These are phyloP conservation scores for Macheiramphus alcinus DNA, from an alignment of 2,113 vertebrate genomes.

Conservation along the genomic window DNA sequence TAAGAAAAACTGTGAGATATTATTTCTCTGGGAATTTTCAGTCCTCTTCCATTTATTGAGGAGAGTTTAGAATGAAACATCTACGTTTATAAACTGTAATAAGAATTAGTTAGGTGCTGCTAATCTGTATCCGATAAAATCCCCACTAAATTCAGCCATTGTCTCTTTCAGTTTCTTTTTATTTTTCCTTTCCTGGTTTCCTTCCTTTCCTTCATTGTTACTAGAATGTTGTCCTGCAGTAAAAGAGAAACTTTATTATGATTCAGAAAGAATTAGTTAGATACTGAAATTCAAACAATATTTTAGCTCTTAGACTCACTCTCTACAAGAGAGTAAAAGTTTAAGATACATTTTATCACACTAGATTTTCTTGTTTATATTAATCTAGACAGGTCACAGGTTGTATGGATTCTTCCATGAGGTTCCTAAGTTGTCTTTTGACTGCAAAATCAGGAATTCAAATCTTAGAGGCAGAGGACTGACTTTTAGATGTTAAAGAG, in stretches of 20 bases:
- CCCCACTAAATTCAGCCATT: background rate
- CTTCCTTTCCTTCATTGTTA: background rate
- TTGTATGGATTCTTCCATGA: background rate
- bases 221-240: background rate
- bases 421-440: background rate
- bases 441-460: background rate
- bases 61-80: background rate
- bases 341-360: background rate
- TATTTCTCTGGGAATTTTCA: background rate
- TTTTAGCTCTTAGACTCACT: background rate
- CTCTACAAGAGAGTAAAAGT: background rate
- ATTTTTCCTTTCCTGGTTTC: background rate
- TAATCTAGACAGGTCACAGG: background rate
- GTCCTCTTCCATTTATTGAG: background rate
- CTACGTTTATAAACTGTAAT: background rate
- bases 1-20: background rate
- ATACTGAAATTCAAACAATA: background rate
- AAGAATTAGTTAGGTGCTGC: background rate
- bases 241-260: background rate
- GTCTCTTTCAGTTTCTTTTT: background rate
- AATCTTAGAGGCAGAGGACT: background rate
- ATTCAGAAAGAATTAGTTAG: background rate
- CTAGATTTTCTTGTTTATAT: background rate
- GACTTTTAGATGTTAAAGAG: background rate
- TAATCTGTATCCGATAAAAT: background rate